A percentile compares a stretch with the other conserved stretches of the same genome.
Conservation (phyloP, 2,888 invertebrate species). For the Antitype chi region DNA sequence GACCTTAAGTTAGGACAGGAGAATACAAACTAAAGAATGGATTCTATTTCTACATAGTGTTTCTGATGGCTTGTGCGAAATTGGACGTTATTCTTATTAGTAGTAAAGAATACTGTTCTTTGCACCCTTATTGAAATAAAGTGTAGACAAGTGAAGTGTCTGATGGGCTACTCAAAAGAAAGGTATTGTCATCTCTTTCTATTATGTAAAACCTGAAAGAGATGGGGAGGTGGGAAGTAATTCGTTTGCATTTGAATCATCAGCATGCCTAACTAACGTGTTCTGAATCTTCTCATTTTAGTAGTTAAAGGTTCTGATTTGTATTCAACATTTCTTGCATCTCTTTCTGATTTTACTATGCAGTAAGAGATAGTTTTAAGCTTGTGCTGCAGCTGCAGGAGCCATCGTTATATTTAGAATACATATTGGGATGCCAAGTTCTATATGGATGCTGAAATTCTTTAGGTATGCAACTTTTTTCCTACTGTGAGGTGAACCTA, state of each 20-base stretch:
- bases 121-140: background rate
- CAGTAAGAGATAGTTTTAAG: background rate
- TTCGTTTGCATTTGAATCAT: slow-evolving; percentile 1
- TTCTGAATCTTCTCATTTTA: background rate
- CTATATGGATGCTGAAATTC: background rate
- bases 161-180: background rate
- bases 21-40: slow-evolving; percentile 32
- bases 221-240: background rate
- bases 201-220: background rate
- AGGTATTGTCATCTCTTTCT: background rate
- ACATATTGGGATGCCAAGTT: background rate
- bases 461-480: background rate
- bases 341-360: background rate
- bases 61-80: slow-evolving; percentile 9
- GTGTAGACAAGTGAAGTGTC: background rate
- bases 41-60: slow-evolving; percentile 46
- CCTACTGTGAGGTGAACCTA: background rate
- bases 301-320: background rate
- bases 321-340: background rate
- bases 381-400: background rate
- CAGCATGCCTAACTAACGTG: background rate
- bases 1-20: slow-evolving; percentile 50
- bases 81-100: background rate
- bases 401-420: background rate
- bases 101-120: slow-evolving; percentile 8